Evolutionary conservation across 2,888 invertebrate species (phyloP).

Genomic region (Lasioglossum oenotherae): DNA sequence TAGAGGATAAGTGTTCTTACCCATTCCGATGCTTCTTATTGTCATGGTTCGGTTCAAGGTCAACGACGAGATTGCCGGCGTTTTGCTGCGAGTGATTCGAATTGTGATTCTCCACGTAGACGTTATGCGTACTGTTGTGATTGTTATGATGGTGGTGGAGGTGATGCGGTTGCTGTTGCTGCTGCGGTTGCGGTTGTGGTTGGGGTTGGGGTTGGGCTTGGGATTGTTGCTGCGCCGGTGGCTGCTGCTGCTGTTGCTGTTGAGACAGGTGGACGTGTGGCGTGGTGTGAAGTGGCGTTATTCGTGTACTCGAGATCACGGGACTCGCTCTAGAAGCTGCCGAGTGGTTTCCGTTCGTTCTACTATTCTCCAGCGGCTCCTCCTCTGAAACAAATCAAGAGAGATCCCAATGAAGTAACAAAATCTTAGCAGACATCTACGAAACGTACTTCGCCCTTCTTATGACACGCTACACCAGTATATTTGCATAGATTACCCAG

Average conservation of each 20-base stretch:
- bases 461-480: background rate
- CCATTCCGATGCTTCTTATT: conserved; percentile 82
- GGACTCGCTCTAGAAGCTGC: conserved; percentile 77
- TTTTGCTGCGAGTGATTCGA: conserved; percentile 78
- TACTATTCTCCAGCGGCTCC: conserved; percentile 80
- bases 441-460: background rate
- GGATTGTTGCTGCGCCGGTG: conserved; percentile 62
- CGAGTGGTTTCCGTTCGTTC: conserved; percentile 79
- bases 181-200: conserved; percentile 51
- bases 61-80: conserved; percentile 75
- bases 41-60: conserved; percentile 79
- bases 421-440: background rate
- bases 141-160: conserved; percentile 77
- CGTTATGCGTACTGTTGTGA: conserved; percentile 79
- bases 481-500: background rate
- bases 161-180: conserved; percentile 60
- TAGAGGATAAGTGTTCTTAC: conserved; percentile 67
- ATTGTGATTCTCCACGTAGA: conserved; percentile 81
- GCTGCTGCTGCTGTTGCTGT: conserved; percentile 50
- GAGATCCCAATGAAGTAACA: background rate
- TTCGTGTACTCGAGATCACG: conserved; percentile 77
- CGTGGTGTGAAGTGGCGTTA: conserved; percentile 77
- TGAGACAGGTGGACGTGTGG: conserved; percentile 74
- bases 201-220: conserved; percentile 64
- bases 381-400: conserved; percentile 80